Evolutionary conservation across 2,797 vertebrate genomes (phyloP).

Genomic region (Yasuhikotakia modesta): DNA sequence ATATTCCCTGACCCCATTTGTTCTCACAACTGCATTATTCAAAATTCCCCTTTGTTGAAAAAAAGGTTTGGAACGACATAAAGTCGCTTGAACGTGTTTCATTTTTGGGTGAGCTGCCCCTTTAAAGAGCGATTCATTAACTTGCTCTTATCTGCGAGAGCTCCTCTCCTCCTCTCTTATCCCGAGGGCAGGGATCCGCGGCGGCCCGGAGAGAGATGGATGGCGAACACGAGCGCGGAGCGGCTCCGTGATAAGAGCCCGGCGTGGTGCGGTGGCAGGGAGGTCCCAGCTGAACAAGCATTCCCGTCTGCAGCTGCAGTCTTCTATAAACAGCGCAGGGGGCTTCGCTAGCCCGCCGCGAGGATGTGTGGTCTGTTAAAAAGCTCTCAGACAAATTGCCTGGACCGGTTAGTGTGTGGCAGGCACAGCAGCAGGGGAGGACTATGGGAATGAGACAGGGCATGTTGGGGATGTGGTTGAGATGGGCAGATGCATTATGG

Average conservation of each 20-base stretch:
- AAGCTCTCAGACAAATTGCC: conserved; percentile 76
- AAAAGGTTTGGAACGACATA: conserved; percentile 52
- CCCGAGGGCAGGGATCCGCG: conserved; percentile 50
- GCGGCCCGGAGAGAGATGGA: conserved; percentile 63
- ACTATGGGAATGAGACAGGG: conserved; percentile 60
- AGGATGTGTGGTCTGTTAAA: conserved; percentile 64
- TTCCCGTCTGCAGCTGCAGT: conserved; percentile 56
- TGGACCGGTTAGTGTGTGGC: conserved; percentile 56
- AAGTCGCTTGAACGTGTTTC: conserved; percentile 45
- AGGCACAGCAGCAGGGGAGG: conserved; percentile 65
- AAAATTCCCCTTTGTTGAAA: background rate
- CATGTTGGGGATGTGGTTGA: conserved; percentile 33
- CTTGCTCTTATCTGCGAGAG: conserved; percentile 66
- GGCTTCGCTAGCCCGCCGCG: conserved; percentile 13
- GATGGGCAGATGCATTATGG: conserved; percentile 29
- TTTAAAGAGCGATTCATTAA: conserved; percentile 65
- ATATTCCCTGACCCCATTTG: too few relatives aligned
- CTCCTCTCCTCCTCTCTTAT: conserved; percentile 40
- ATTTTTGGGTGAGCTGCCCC: background rate
- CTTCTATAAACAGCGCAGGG: conserved; percentile 53
- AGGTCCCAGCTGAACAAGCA: conserved; percentile 67
- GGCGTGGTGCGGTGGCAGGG: conserved; percentile 54
- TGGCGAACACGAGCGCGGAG: conserved; percentile 58
- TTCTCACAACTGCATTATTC: too few relatives aligned
- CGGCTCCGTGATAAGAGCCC: conserved; percentile 67